Evolutionary conservation across 2,113 vertebrate species (phyloP), one percentile per base, ranked within the genome.

Genomic region (Xiphophorus hellerii): DNA sequence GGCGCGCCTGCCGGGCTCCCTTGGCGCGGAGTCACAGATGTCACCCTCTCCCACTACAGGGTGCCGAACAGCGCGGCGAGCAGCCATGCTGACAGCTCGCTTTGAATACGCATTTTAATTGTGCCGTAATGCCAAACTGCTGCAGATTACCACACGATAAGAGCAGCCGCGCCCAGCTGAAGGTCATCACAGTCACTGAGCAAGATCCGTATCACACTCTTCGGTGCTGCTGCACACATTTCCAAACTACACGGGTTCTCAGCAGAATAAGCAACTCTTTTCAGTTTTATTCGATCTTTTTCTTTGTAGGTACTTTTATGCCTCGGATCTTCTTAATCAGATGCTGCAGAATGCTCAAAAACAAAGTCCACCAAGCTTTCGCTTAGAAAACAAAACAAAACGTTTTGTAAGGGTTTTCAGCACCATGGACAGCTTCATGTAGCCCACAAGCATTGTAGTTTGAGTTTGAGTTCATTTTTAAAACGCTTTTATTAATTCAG

Each of bases 81-180:
- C 86, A 84, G 62, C 81, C 76, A 78, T 78, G 80, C 80, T 87
- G 90, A 91, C 90, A 80, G 83, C 71, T 81, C 88, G 88, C 81
- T 82, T 69, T 80, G 62, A 86, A 84, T 88, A 78, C 88, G 89
- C 87, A 84, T 87, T 87, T 91, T 92, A 87, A 89, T 93, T 90
- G 84, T 82, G 89, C 7, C 81, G 77, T 90, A 84, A 88, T 86
- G 88, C 87, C 85, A 88, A 58, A 84, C 83, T 73, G 82, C 69
- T 82, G 83, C 67, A 84, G 89, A 88, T 82, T 25, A 86, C 22
- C 51, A 58, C 84, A 76, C 71, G 86, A 84, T 83, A 80, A 68
- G 87, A 87, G 63, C 88, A 80, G 70, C 85, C 85, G 90, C 89
- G 78, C 90, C 90, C 87, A 84, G 68, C 66, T 82, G 87, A 91